Evolutionary conservation across 2,797 vertebrate genomes (phyloP), one percentile per base, ranked within the genome.

Genomic region (Natrix natrix): DNA sequence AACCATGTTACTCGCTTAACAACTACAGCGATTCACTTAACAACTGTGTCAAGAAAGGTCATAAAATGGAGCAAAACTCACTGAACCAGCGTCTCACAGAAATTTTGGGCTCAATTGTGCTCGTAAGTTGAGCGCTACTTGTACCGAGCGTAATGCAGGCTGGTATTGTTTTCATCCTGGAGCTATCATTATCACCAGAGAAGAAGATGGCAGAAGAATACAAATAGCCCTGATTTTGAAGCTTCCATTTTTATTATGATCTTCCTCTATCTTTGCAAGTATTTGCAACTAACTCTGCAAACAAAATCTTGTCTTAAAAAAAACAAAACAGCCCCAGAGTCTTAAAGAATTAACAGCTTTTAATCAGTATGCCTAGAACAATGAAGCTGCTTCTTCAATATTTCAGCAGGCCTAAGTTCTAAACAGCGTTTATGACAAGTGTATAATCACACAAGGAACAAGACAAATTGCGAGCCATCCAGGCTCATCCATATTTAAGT

Each of bases 401-500:
- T 97, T 96, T 97, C 91, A 96, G 92, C 92, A 94, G 96, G 93
- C 93, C 95, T 97, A 93, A 95, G 93, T 95, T 97, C 96, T 95
- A 95, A 96, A 95, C 96, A 96, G 96, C 96, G 96, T 97, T 97
- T 97, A 96, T 94, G 95, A 97, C 95, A 97, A 96, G 96, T 93
- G 91, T 94, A 94, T 96, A 96, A 94, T 93, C 93, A 95, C 93
- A 95, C 95, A 96, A 96, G 95, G 96, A 96, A 97, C 96, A 97
- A 97, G 97, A 97, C 95, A 97, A 96, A 97, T 96, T 96, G 96
- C 96, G 95, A 95, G 93, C 90, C 90, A 24, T 96, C 96, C 95
- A 97, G 95, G 94, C 94, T 97, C 93, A 97, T 97, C 96, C 96
- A 97, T 97, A 97, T 97, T 97, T 96, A 96, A 97, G 92, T 14